Evolutionary conservation across 2,797 vertebrate genomes (phyloP).

Genomic region (Tragelaphus eurycerus): DNA sequence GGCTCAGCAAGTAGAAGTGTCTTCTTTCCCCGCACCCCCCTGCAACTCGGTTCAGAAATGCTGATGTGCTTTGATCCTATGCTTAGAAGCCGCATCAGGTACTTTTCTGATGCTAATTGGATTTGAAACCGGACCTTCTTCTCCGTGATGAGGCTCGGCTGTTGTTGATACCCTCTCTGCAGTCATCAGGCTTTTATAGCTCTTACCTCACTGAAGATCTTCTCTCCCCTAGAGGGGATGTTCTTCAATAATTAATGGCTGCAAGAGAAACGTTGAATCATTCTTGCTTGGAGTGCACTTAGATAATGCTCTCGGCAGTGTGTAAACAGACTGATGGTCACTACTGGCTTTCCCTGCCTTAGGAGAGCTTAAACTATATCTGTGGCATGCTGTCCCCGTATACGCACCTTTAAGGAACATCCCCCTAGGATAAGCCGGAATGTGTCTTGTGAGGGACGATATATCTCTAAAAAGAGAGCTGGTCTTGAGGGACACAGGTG

Average conservation of each 20-base stretch:
- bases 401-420: not conserved
- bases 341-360: rapidly evolving
- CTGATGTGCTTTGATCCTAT: not conserved
- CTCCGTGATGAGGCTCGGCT: not conserved
- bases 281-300: not conserved
- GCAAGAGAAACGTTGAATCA: not conserved
- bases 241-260: not conserved
- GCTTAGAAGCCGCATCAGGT: not conserved
- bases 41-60: not conserved
- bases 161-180: rapidly evolving
- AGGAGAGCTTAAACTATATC: not conserved
- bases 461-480: rapidly evolving
- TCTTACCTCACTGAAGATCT: not conserved
- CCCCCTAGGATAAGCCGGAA: no score
- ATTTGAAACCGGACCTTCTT: not conserved
- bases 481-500: rapidly evolving
- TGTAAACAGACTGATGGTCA: rapidly evolving
- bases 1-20: rapidly evolving
- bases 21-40: rapidly evolving
- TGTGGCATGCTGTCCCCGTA: not conserved
- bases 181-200: not conserved
- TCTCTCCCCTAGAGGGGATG: not conserved
- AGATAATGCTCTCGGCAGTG: rapidly evolving
- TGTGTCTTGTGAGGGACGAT: rapidly evolving
- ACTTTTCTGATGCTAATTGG: not conserved